Evolutionary conservation across 2,797 vertebrate species (phyloP).

Genomic region (Acestrorhynchus altus): DNA sequence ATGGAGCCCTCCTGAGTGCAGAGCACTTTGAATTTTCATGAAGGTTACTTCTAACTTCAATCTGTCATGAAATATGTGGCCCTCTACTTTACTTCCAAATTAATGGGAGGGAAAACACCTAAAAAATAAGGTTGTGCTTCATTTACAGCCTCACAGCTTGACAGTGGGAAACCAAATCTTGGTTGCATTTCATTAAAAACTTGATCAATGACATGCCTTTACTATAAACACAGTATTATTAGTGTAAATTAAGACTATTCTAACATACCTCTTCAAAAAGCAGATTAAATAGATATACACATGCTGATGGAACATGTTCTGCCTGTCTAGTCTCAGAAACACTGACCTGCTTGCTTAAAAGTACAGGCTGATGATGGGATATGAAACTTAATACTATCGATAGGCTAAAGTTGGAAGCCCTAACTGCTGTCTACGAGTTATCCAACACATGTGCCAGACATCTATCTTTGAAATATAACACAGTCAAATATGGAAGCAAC

Average conservation of each 20-base stretch:
- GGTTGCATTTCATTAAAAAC: background rate
- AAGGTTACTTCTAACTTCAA: conserved; percentile 75
- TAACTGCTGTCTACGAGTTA: background rate
- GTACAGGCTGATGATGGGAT: conserved; percentile 35
- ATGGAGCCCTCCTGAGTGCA: conserved; percentile 3
- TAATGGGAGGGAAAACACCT: background rate
- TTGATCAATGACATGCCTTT: background rate
- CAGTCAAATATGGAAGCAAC: conserved; percentile 31
- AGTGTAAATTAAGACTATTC: background rate
- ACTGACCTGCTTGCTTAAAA: conserved; percentile 35
- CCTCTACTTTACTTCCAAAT: conserved; percentile 49
- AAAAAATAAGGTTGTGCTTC: background rate
- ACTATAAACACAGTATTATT: background rate
- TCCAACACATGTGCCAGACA: background rate
- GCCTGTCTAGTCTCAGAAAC: conserved; percentile 31
- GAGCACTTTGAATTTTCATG: conserved; percentile 51
- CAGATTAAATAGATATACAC: conserved; percentile 4
- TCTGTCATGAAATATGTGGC: conserved; percentile 69
- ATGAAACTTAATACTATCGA: conserved; percentile 57
- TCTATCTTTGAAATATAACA: conserved; percentile 34
- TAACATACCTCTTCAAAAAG: background rate
- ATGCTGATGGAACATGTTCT: conserved; percentile 17
- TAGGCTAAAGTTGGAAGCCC: conserved; percentile 47
- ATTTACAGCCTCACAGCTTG: background rate
- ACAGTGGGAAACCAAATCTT: background rate